Base-by-base conservation (phyloP, 2,113 vertebrate species). In the Corythornis cristatus region DNA sequence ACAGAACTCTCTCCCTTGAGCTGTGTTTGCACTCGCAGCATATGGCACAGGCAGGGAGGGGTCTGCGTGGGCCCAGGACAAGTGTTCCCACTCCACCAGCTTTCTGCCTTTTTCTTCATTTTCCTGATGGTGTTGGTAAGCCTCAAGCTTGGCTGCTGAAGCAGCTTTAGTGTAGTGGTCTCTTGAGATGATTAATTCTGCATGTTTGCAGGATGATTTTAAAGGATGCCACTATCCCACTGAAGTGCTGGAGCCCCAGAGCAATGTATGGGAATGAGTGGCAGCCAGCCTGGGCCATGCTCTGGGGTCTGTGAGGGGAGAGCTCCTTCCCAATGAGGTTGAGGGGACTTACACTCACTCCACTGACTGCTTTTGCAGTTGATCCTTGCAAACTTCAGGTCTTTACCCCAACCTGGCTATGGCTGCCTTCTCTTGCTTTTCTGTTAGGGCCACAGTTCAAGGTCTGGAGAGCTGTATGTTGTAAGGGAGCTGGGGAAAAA, bases 11-110 rank as follows among this genome's bases (percentile, higher is more conserved):
- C 54, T 60, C 26, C 56, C 42, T 3, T 1, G 15, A 80, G 19
- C 45, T 40, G 31, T 35, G 18, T 57, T 48, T 65, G 40, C 31
- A 21, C 15, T 85, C 0, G 0, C 18, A 58, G 67, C 0, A 0
- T 12, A 7, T 2, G 21, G 28, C 25, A 40, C 19, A 17, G 57
- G 43, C 65, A 35, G 0, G 1, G 74, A 82, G 40, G 25, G 60
- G 6, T 25, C 46, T 80, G 14, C 0, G 0, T 42, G 28, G 46
- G 16, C 19, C 26, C 3, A 3, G 53, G 57, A 56, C 42, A 46
- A 42, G 43, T 0, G 0, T 58, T 6, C 9, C 35, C 46, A 12
- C 48, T 71, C 50, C 21, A 57, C 13, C 29, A 0, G 2, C 2
- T 2, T 25, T 48, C 57, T 61, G 42, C 50, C 43, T 83, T 60